phyloP scores from a whole-genome alignment of 2,113 vertebrate species.

The Pitta sordida region DNA sequence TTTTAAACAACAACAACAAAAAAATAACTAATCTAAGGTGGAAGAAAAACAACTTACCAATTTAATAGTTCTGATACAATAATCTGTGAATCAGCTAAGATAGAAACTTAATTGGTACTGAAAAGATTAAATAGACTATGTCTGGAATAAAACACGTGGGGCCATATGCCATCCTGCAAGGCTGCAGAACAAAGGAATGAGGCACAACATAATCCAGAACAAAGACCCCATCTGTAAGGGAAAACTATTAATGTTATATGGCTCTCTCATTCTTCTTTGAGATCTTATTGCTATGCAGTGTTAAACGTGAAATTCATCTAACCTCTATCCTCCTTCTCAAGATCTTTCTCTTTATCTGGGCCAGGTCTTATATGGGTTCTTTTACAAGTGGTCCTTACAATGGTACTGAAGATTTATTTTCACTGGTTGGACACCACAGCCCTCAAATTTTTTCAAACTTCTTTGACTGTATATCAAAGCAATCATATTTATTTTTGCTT shows the following conservation, averaged over 20 bases:
- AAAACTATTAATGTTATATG: not conserved
- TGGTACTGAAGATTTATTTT: not conserved
- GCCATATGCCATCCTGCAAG: conserved; percentile 26
- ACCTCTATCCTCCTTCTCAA: not conserved
- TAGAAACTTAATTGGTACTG: conserved; percentile 68
- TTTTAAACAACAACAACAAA: conserved; percentile 72
- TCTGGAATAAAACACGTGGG: conserved; percentile 25
- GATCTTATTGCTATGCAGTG: not conserved
- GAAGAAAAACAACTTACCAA: conserved; percentile 39
- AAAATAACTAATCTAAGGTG: conserved; percentile 40
- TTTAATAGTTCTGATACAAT: conserved; percentile 70
- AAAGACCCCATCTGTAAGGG: not conserved
- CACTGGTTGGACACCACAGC: fast-evolving
- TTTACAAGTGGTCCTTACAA: not conserved
- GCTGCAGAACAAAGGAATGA: not conserved
- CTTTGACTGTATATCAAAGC: not conserved
- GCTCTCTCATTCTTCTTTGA: not conserved
- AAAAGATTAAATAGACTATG: conserved; percentile 64
- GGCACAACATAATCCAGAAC: not conserved
- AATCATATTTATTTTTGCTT: not conserved
- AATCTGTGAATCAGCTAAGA: conserved; percentile 56
- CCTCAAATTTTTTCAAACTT: not conserved
- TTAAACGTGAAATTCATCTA: not conserved
- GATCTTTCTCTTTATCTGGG: not conserved
- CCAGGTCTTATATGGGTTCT: not conserved